A percentile compares a stretch with the other conserved stretches of the same genome.
These are phyloP conservation scores for Lepidothrix coronata DNA, from an alignment of 2,113 vertebrate genomes.

Conservation along the genomic window DNA sequence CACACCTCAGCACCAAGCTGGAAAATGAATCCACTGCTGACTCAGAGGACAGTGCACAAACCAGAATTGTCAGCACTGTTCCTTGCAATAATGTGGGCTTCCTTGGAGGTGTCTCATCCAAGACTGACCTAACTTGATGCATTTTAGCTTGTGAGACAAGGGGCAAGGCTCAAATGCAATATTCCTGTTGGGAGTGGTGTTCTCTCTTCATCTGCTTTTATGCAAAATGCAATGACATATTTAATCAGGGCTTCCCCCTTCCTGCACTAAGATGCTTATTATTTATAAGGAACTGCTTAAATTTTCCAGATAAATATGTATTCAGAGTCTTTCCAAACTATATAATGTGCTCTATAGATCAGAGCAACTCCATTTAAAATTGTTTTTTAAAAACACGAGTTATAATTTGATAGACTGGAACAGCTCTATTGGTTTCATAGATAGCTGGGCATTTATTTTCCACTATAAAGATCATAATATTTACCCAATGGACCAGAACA, in stretches of 20 bases:
- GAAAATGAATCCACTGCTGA: background rate
- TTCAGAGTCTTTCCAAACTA: background rate
- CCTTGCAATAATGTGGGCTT: background rate
- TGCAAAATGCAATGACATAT: background rate
- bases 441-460: conserved; percentile 59
- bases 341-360: conserved; percentile 36
- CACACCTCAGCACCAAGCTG: background rate
- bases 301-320: conserved; percentile 39
- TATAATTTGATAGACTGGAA: conserved; percentile 52
- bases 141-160: background rate
- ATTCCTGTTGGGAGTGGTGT: background rate
- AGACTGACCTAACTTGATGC: background rate
- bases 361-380: conserved; percentile 17
- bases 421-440: conserved; percentile 54
- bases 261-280: background rate
- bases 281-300: background rate
- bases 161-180: background rate
- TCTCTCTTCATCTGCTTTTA: background rate
- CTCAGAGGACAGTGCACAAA: background rate
- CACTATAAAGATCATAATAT: conserved; percentile 56
- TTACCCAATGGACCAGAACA: conserved; percentile 63
- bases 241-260: background rate
- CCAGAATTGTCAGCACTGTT: background rate
- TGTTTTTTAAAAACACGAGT: conserved; percentile 44
- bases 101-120: background rate